These are phyloP conservation scores for Rhogogaster chlorosoma DNA, from an alignment of 2,888 invertebrate genomes.

Conservation along the genomic window DNA sequence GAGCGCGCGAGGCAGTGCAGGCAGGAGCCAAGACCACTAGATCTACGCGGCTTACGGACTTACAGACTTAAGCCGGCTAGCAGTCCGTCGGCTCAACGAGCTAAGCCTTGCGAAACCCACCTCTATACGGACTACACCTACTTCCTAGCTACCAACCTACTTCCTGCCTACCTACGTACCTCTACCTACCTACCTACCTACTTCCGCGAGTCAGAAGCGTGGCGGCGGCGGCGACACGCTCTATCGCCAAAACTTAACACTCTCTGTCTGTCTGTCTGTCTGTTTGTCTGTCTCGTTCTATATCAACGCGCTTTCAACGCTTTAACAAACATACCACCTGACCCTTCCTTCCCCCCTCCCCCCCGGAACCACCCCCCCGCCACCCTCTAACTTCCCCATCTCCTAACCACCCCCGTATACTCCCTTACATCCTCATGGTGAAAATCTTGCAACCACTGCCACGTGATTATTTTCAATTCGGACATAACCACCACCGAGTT, in stretches of 20 bases:
- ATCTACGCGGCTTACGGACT: slow-evolving; percentile 76
- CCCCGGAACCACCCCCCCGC: too few species aligned
- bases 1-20: slow-evolving; percentile 81
- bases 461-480: slow-evolving; percentile 29
- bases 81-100: slow-evolving; percentile 76
- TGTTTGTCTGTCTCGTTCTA: slow-evolving; percentile 27
- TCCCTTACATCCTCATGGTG: slow-evolving; percentile 1
- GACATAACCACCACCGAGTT: slow-evolving; percentile 6
- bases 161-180: slow-evolving; percentile 63
- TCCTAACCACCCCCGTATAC: background rate
- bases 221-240: slow-evolving; percentile 25
- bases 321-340: background rate
- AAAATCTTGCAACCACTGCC: slow-evolving; percentile 17
- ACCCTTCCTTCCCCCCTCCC: background rate
- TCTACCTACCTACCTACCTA: slow-evolving; percentile 63
- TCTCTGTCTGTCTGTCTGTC: slow-evolving; percentile 21
- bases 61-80: slow-evolving; percentile 76
- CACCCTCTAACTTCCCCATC: background rate
- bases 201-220: slow-evolving; percentile 18
- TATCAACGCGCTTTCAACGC: background rate
- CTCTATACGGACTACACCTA: slow-evolving; percentile 51
- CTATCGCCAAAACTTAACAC: slow-evolving; percentile 40
- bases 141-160: slow-evolving; percentile 65
- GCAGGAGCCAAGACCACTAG: slow-evolving; percentile 75
- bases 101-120: slow-evolving; percentile 68